These are phyloP conservation scores for Drosophila nr. fundita DNA, from an alignment of 2,888 invertebrate species.

Conservation along the genomic window DNA sequence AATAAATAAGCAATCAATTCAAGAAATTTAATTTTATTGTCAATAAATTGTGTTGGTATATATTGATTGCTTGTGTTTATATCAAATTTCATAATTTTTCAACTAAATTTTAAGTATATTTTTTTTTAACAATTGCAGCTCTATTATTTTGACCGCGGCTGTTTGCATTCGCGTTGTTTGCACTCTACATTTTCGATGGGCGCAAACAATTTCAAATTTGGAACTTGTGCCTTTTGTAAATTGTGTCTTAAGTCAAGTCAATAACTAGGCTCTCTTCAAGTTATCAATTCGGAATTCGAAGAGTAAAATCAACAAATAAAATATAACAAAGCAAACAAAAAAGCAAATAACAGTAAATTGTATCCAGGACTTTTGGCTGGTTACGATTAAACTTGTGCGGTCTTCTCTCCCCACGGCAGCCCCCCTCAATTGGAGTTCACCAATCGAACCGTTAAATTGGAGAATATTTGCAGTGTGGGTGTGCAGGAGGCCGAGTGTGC, in stretches of 20 bases:
- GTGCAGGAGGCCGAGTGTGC: neutral
- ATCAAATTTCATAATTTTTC: neutral
- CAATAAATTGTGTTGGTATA: no score
- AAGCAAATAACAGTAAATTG: neutral
- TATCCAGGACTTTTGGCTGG: neutral
- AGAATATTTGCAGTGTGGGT: neutral
- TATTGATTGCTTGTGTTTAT: neutral
- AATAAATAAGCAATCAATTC: neutral
- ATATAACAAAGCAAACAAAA: neutral
- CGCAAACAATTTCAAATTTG: neutral
- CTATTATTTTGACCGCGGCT: neutral
- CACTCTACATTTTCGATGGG: neutral
- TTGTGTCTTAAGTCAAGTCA: neutral
- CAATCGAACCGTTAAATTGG: neutral
- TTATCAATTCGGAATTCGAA: neutral
- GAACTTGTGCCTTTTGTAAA: neutral
- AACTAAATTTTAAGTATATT: neutral
- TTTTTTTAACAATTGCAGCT: neutral
- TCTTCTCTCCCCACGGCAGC: neutral
- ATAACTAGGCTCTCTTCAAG: neutral
- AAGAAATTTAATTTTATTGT: neutral
- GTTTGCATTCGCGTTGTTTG: neutral
- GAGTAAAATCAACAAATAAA: neutral
- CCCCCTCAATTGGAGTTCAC: neutral
- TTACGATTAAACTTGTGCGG: neutral